phyloP scores from a whole-genome alignment of 1,140 invertebrate species.

The Ceratosolen solmsi region DNA sequence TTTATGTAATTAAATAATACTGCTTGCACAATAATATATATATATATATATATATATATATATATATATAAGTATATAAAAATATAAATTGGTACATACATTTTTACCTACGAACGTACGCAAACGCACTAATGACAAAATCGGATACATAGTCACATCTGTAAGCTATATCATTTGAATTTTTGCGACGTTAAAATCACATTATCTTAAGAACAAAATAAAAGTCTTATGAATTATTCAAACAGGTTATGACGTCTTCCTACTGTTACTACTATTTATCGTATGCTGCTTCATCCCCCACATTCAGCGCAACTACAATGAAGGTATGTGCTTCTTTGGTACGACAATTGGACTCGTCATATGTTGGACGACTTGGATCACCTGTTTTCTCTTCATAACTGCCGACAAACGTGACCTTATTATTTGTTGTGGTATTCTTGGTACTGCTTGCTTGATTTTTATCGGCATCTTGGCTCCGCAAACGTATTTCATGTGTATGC shows the following conservation, averaged over 20 bases:
- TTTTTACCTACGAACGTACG: too few relatives aligned
- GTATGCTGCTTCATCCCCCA: conserved; percentile 73
- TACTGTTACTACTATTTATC: conserved; percentile 73
- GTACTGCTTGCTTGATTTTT: conserved; percentile 73
- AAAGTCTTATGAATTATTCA: too few relatives aligned
- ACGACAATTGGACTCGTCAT: conserved; percentile 70
- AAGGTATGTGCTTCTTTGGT: conserved; percentile 76
- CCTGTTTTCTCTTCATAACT: conserved; percentile 71
- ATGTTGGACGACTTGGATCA: conserved; percentile 75
- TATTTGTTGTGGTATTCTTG: conserved; percentile 70
- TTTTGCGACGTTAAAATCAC: too few relatives aligned
- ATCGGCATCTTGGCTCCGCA: conserved; percentile 76
- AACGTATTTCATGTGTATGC: conserved; percentile 75
- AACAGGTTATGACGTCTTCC: conserved; percentile 74
- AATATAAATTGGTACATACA: too few relatives aligned
- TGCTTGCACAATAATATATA: too few relatives aligned
- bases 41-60: too few relatives aligned
- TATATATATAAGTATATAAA: too few relatives aligned
- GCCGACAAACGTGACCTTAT: conserved; percentile 71
- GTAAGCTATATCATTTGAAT: too few relatives aligned
- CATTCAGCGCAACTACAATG: conserved; percentile 76
- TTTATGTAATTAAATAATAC: too few relatives aligned
- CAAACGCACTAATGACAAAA: too few relatives aligned
- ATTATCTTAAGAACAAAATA: too few relatives aligned
- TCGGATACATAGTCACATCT: too few relatives aligned